phyloP scores from a whole-genome alignment of 2,113 vertebrate species.

The Pipa parva region DNA sequence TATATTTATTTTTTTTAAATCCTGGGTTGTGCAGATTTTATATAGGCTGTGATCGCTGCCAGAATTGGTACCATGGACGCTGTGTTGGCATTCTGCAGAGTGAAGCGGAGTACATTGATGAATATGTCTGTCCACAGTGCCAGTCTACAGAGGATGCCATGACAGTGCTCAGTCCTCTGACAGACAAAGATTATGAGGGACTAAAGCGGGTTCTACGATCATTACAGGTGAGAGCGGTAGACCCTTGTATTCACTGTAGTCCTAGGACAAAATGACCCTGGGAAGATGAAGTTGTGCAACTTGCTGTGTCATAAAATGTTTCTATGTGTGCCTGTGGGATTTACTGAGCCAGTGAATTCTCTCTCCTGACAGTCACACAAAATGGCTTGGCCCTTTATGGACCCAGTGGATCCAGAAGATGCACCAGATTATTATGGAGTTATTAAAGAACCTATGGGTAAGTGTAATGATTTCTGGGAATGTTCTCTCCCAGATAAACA shows the following conservation, averaged over 20 bases:
- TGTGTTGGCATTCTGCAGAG: conserved; percentile 97
- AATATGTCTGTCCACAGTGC: conserved; percentile 96
- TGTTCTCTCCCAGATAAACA: too few relatives aligned
- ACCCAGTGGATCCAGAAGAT: conserved; percentile 92
- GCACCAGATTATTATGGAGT: conserved; percentile 97
- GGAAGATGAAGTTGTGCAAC: too few relatives aligned
- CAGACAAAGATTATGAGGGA: conserved; percentile 93
- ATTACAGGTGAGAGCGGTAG: conserved; percentile 75
- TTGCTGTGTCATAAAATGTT: too few relatives aligned
- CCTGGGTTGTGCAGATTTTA: conserved; percentile 81
- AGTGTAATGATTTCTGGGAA: too few relatives aligned
- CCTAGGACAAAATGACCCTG: too few relatives aligned
- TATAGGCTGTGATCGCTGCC: conserved; percentile 96
- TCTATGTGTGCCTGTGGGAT: too few relatives aligned
- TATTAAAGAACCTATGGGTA: conserved; percentile 98
- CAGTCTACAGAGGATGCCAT: conserved; percentile 98
- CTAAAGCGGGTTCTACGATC: conserved; percentile 91
- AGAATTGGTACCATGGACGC: conserved; percentile 98
- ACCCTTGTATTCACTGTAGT: too few relatives aligned
- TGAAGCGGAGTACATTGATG: conserved; percentile 93
- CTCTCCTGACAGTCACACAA: conserved; percentile 80
- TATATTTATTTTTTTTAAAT: too few relatives aligned
- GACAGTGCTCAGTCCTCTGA: conserved; percentile 94
- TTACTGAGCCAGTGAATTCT: background rate
- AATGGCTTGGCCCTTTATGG: conserved; percentile 98